Evolutionary conservation across 2,888 invertebrate species (phyloP), one percentile per base, ranked within the genome.

Genomic region (Dorcus parallelipipedus): DNA sequence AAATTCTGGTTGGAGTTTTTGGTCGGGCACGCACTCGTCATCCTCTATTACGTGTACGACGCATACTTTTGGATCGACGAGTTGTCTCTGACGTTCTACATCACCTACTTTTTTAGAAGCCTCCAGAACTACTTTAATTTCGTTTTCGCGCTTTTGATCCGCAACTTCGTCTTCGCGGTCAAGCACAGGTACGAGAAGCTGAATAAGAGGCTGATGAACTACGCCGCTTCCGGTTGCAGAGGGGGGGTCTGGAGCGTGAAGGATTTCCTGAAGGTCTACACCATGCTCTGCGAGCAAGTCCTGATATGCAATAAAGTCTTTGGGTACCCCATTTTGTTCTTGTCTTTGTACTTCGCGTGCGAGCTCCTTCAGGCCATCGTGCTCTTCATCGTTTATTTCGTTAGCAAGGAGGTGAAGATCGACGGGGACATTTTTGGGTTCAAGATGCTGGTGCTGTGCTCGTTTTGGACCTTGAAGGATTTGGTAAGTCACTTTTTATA

Each of bases 401-500:
- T 54, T 14, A 23, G 20, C 38, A 26, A 45, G 17, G 8, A 45
- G 9, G n/a, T 20, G 14, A n/a, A 45, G 3, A 45, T 38, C 14
- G n/a, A 23, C 14, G 45, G 38, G 9, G 45, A 38, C 38, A 9
- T n/a, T 20, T 54, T 54, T 45, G 54, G 54, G 9, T 17, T 38
- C 8, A 48, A 45, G 8, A 6, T 54, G 14, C 10, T 45, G 17
- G 9, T 43, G 26, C 23, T 54, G 54, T 54, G 54, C 14, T 54
- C 47, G 9, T 54, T 45, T 38, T 54, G 54, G 54, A 54, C 47
- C 38, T n/a, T 54, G n/a, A 54, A 54, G 47, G 54, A 54, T 47
- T 8, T 54, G 38, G 54, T 54, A 54, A 47, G 54, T 47, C 4
- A 3, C 38, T 14, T 51, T 20, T n/a, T 9, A 1, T 49, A 9